A percentile compares a stretch with the other conserved stretches of the same genome.
Evolutionary conservation across 2,888 invertebrate genomes (phyloP).

Genomic region (Neoscelio sp.): DNA sequence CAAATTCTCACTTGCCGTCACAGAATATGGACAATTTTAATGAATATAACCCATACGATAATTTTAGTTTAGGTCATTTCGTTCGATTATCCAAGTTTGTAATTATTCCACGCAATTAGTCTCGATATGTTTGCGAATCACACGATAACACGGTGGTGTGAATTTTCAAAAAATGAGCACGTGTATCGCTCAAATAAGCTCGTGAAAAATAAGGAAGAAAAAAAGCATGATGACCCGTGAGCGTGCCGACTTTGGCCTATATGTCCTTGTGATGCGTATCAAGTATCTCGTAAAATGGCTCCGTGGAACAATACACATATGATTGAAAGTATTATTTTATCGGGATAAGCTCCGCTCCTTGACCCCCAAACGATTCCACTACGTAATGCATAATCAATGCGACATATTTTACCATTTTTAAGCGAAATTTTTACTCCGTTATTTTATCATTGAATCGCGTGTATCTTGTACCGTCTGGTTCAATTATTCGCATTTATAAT

Average conservation of each 20-base stretch:
- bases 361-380: constrained; percentile 77
- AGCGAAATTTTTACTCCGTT: constrained; percentile 14
- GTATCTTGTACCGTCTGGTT: not conserved
- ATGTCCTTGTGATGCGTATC: constrained; percentile 57
- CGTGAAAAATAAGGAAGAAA: constrained; percentile 30
- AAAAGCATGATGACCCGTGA: constrained; percentile 50
- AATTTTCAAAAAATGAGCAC: constrained; percentile 54
- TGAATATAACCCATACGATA: not conserved
- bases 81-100: constrained; percentile 48
- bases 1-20: too few species aligned
- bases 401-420: constrained; percentile 51
- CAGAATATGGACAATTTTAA: constrained; percentile 1
- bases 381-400: constrained; percentile 46
- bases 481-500: not conserved
- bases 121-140: constrained; percentile 39
- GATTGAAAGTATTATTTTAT: constrained; percentile 59
- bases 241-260: constrained; percentile 60
- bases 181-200: constrained; percentile 46
- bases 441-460: not conserved
- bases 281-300: constrained; percentile 41
- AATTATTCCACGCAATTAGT: constrained; percentile 62
- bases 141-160: constrained; percentile 32
- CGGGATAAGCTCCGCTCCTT: constrained; percentile 69
- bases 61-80: too few species aligned
- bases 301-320: constrained; percentile 62